Evolutionary conservation across 2,888 invertebrate species (phyloP), one percentile per base, ranked within the genome.

Genomic region (Brachypalpus laphriformis): DNA sequence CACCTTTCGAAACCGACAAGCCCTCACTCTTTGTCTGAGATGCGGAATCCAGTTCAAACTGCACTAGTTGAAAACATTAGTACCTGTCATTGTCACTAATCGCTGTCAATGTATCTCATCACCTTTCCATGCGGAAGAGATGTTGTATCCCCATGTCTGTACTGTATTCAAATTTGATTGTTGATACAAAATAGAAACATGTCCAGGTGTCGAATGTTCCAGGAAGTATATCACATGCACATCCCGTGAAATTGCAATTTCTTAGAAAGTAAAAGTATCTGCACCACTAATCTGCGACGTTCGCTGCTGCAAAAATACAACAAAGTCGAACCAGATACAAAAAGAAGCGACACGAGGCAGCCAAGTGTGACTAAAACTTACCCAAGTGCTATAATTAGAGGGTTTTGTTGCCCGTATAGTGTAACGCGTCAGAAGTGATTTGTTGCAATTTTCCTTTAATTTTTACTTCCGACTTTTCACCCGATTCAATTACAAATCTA

Each of bases 371-470:
- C 82, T 82, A 77, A 82, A 86, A 77, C 57, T 72, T 86, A 82
- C 63, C 82, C 82, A 86, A 86, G 82, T 68, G 82, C 22, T 56
- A 66, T 82, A 77, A 86, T 86, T 86, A 82, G 59, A 86, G 82
- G 86, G 76, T 72, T 72, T 85, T 72, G 42, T 65, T 56, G 40
- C 28, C 65, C 51, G 71, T 57, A 56, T 59, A 66, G 54, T 87
- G 75, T 80, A 85, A 82, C 80, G 83, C 57, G 87, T 81, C 88
- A 82, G 75, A 78, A 86, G 86, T 86, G 87, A 87, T 63, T 88
- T 59, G 63, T 87, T 87, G 14, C 25, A 66, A 11, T 45, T 34
- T 45, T 25, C n/a, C n/a, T n/a, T n/a, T n/a, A n/a, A n/a, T 72
- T 54, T 51, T 20, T 8, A 65, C 77, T 65, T 80, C 72, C 80